These are phyloP conservation scores for Hymenopus coronatus DNA, from an alignment of 2,888 invertebrate genomes.

Conservation along the genomic window DNA sequence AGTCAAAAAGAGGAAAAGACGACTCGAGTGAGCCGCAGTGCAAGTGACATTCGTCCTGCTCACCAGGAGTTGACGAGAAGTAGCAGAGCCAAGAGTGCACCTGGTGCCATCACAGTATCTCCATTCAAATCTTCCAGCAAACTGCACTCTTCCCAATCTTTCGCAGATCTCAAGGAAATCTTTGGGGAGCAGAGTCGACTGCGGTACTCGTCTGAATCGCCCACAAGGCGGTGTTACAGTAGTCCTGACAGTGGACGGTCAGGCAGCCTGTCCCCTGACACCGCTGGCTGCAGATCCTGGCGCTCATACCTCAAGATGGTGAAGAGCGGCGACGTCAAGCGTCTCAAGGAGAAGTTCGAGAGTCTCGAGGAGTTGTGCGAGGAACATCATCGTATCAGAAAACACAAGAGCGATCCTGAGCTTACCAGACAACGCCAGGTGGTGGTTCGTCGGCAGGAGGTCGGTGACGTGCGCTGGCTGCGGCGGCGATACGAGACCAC, in stretches of 20 bases:
- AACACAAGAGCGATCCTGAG: slow-evolving; percentile 78
- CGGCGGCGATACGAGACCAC: slow-evolving; percentile 59
- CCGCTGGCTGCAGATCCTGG: slow-evolving; percentile 59
- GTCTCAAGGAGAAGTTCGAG: slow-evolving; percentile 76
- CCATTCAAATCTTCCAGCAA: not conserved
- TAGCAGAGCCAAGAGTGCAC: slow-evolving; percentile 31
- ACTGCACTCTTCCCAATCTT: slow-evolving; percentile 59
- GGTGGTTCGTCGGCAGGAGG: slow-evolving; percentile 50
- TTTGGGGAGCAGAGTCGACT: slow-evolving; percentile 70
- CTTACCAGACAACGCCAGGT: slow-evolving; percentile 58
- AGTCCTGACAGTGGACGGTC: slow-evolving; percentile 48
- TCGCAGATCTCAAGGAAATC: slow-evolving; percentile 74
- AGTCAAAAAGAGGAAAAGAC: slow-evolving; percentile 59
- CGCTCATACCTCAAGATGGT: slow-evolving; percentile 67
- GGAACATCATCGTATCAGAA: slow-evolving; percentile 48
- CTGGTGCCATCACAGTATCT: slow-evolving; percentile 12
- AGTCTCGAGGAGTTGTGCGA: slow-evolving; percentile 53
- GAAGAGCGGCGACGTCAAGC: slow-evolving; percentile 73
- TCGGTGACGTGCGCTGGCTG: slow-evolving; percentile 60
- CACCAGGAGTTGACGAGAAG: not conserved
- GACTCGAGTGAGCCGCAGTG: slow-evolving; percentile 24
- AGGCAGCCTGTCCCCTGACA: slow-evolving; percentile 71
- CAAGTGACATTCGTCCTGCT: slow-evolving; percentile 21
- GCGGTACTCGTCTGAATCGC: slow-evolving; percentile 56
- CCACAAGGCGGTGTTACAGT: slow-evolving; percentile 35